These are phyloP conservation scores for Nerophis lumbriciformis DNA, from an alignment of 2,113 vertebrate genomes.

Conservation along the genomic window DNA sequence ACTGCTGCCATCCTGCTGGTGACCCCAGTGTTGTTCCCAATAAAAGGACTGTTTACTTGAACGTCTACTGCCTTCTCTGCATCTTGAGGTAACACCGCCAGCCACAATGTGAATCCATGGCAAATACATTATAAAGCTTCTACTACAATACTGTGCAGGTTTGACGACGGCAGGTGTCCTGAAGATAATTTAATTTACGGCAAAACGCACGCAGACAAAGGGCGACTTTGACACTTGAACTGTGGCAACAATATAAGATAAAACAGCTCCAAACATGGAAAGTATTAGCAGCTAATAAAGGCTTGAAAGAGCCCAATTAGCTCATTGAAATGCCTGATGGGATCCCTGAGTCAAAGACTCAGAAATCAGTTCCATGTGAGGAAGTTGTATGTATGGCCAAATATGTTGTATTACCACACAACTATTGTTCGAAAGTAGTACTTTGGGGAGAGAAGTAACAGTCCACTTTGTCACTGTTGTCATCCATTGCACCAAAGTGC, in stretches of 20 bases:
- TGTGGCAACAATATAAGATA: slow-evolving; percentile 44
- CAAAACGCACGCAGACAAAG: slow-evolving; percentile 18
- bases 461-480: slow-evolving; percentile 11
- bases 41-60: too few relatives aligned
- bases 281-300: slow-evolving; percentile 70
- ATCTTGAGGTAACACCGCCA: too few relatives aligned
- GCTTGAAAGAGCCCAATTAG: slow-evolving; percentile 61
- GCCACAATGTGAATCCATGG: too few relatives aligned
- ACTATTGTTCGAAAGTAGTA: background rate
- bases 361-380: slow-evolving; percentile 56
- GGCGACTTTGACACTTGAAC: slow-evolving; percentile 43
- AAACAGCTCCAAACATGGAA: slow-evolving; percentile 57
- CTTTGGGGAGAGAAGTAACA: slow-evolving; percentile 13
- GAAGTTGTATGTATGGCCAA: background rate
- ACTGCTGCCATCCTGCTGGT: too few relatives aligned
- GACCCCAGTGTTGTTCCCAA: too few relatives aligned
- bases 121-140: too few relatives aligned
- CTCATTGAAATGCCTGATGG: slow-evolving; percentile 45
- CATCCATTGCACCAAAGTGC: slow-evolving; percentile 10
- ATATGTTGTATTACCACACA: too few relatives aligned
- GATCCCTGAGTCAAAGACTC: slow-evolving; percentile 39
- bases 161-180: background rate
- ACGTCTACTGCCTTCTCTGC: too few relatives aligned
- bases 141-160: too few relatives aligned
- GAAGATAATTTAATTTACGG: background rate